Base-by-base conservation (phyloP, 2,888 invertebrate genomes). In the Volucella inanis region DNA sequence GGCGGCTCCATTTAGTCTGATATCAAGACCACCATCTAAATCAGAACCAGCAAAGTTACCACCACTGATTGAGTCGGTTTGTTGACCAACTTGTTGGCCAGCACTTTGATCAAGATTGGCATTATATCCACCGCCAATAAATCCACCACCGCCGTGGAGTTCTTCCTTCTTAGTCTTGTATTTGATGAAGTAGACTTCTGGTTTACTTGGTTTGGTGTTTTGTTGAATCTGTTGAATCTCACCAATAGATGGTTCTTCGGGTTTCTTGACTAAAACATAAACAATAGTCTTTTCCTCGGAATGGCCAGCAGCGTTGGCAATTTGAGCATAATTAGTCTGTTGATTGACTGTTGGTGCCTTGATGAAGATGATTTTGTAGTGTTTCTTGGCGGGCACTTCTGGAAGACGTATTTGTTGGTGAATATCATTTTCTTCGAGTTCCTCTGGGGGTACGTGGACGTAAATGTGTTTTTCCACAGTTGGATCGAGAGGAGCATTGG, bases 401-500 rank as follows among this genome's bases (percentile, higher is more conserved):
- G 55, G 94, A 92, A 61, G 95, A 94, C 38, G 94, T 94, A 11
- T 45, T 31, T 81, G 94, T 93, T 95, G 94, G 90, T 93, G 94
- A 1, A 95, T 94, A 11, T 94, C 93, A 11, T 94, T 94, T 89
- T 94, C 93, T 89, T 96, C 96, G 12, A 95, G 95, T 90, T 97
- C 96, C 87, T 96, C 96, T 49, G 97, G 97, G 18, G 97, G 96
- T 38, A 97, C 96, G 91, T 97, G 97, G 6, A 97, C 96, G 92
- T 97, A 97, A 3, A 97, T 96, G 90, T 97, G 97, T 89, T 97
- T 97, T 91, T 97, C 96, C 89, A 96, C 94, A 72, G 95, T 94
- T 52, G 88, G 88, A 74, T 89, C 89, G 11, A 89, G 78, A 89
- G 95, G 93, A 52, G 89, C 87, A 49, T 84, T 88, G 9, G 88